Conservation (phyloP, 2,888 invertebrate species). For the Lithosia quadra region DNA sequence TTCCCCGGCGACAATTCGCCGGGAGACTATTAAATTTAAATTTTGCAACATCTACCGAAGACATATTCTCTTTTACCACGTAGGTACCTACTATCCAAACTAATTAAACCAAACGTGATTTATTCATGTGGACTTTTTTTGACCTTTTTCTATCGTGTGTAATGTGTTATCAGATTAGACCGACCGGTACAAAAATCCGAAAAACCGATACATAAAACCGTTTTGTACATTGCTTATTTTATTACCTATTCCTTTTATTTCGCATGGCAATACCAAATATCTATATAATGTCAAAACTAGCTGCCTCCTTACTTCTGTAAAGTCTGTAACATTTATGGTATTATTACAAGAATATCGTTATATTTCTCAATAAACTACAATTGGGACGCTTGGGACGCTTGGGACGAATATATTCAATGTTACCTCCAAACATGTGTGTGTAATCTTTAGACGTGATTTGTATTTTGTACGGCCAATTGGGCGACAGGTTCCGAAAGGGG, state of each 20-base stretch:
- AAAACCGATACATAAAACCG: too few species aligned
- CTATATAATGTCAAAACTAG: constrained; percentile 43
- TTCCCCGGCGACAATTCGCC: too few species aligned
- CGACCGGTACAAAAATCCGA: too few species aligned
- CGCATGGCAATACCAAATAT: not conserved
- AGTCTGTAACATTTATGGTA: constrained; percentile 44
- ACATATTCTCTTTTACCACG: too few species aligned
- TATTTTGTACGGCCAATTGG: constrained; percentile 44
- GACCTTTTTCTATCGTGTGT: too few species aligned
- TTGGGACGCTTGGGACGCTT: not conserved
- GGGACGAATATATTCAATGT: constrained; percentile 16
- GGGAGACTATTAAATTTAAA: too few species aligned
- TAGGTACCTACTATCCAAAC: too few species aligned
- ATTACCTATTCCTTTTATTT: not conserved
- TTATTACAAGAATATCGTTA: constrained; percentile 36
- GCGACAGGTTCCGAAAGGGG: constrained; percentile 45
- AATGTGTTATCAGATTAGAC: too few species aligned
- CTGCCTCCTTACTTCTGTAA: constrained; percentile 28
- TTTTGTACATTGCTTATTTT: too few species aligned
- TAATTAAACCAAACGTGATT: too few species aligned
- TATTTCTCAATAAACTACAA: constrained; percentile 27
- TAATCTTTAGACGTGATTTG: constrained; percentile 43
- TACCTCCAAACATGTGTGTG: constrained; percentile 35
- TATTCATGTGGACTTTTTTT: too few species aligned
- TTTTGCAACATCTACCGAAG: too few species aligned